phyloP scores from a whole-genome alignment of 2,888 invertebrate species.

The Lymantria monacha region DNA sequence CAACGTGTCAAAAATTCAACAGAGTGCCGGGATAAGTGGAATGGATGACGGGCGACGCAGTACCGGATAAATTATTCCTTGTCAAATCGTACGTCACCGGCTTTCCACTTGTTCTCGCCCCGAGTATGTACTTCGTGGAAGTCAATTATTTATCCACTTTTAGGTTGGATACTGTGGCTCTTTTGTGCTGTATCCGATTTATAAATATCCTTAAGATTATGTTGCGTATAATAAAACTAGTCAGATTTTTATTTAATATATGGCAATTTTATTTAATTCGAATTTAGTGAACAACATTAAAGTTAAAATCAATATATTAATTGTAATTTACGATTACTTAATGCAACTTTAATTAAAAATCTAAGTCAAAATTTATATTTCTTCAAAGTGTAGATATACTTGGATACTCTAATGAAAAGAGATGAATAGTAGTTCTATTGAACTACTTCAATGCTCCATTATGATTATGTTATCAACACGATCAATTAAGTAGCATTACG shows the following conservation, averaged over 20 bases:
- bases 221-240: conserved; percentile 15
- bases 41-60: conserved; percentile 71
- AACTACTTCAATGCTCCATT: conserved; percentile 58
- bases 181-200: conserved; percentile 69
- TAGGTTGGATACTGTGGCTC: conserved; percentile 65
- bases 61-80: conserved; percentile 77
- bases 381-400: no score
- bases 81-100: conserved; percentile 80
- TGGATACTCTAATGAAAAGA: neutral
- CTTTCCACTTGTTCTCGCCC: conserved; percentile 71
- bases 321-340: no score
- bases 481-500: conserved; percentile 75
- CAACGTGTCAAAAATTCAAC: conserved; percentile 80
- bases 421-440: conserved; percentile 29
- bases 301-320: no score
- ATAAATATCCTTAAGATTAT: conserved; percentile 50
- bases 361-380: no score
- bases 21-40: conserved; percentile 78
- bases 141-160: conserved; percentile 78
- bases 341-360: no score
- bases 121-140: conserved; percentile 69
- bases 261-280: no score
- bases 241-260: no score
- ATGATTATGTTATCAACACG: conserved; percentile 64
- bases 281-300: no score